A percentile compares a stretch with the other conserved stretches of the same genome.
phyloP scores from a whole-genome alignment of 2,888 invertebrate genomes.

The Hirtodrosophila cameraria region DNA sequence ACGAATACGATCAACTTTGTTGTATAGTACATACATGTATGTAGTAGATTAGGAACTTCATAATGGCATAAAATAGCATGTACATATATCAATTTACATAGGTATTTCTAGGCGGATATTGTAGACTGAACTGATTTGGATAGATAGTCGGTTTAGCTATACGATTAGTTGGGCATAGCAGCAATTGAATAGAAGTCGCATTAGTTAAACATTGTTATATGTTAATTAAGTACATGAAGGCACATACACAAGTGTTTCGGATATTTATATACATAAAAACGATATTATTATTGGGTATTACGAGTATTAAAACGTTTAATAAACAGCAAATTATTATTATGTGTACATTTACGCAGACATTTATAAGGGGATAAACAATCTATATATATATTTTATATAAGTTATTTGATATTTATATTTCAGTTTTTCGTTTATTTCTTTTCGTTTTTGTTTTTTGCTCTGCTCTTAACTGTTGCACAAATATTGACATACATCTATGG shows the following conservation, averaged over 20 bases:
- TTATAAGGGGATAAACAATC: slow-evolving; percentile 36
- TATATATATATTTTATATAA: slow-evolving; percentile 22
- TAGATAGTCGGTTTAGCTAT: slow-evolving; percentile 47
- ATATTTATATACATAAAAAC: slow-evolving; percentile 10
- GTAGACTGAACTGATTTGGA: slow-evolving; percentile 10
- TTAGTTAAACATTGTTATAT: slow-evolving; percentile 19
- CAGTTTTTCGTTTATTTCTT: slow-evolving; percentile 17
- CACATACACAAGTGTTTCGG: slow-evolving; percentile 51
- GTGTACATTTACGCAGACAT: slow-evolving; percentile 65
- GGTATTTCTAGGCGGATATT: slow-evolving; percentile 30
- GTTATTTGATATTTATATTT: slow-evolving; percentile 39
- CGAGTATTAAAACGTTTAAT: slow-evolving; percentile 38
- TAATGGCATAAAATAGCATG: slow-evolving; percentile 12
- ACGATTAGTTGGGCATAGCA: slow-evolving; percentile 43
- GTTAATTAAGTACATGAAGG: slow-evolving; percentile 32
- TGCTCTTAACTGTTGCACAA: slow-evolving; percentile 46
- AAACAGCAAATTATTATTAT: slow-evolving; percentile 47
- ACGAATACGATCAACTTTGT: slow-evolving; percentile 19
- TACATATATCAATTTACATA: slow-evolving; percentile 46
- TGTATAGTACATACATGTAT: background rate
- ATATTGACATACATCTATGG: slow-evolving; percentile 59
- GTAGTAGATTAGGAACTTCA: background rate
- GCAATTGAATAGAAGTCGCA: slow-evolving; percentile 57
- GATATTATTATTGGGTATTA: slow-evolving; percentile 30
- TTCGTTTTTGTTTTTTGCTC: slow-evolving; percentile 27